Evolutionary conservation across 2,113 vertebrate genomes (phyloP).

Genomic region (Alligator sinensis): DNA sequence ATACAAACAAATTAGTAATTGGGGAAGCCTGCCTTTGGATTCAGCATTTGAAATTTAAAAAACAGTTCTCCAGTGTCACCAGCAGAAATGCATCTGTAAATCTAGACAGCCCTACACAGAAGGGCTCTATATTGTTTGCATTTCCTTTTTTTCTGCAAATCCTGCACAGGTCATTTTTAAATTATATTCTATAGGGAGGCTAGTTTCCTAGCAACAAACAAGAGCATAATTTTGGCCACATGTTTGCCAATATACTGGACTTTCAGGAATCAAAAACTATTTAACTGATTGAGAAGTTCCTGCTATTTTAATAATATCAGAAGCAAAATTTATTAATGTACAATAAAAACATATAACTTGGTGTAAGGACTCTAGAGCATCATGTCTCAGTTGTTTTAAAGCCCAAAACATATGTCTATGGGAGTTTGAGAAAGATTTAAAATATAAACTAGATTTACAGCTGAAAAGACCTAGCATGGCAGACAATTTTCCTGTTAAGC

Average conservation of each 20-base stretch:
- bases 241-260: slow-evolving; percentile 8
- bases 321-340: not conserved
- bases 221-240: slow-evolving; percentile 1
- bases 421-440: not conserved
- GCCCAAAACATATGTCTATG: not conserved
- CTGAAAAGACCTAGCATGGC: not conserved
- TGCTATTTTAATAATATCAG: slow-evolving; percentile 14
- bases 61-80: not conserved
- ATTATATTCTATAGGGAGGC: not conserved
- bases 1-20: slow-evolving; percentile 40
- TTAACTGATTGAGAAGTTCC: not conserved
- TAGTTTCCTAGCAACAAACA: slow-evolving; percentile 10
- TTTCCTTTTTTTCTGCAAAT: slow-evolving; percentile 23
- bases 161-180: not conserved
- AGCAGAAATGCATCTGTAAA: slow-evolving; percentile 29
- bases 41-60: not conserved
- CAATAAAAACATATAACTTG: slow-evolving; percentile 4
- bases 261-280: slow-evolving; percentile 4
- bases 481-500: not conserved
- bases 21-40: not conserved
- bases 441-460: not conserved
- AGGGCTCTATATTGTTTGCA: not conserved
- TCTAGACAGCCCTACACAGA: slow-evolving; percentile 5
- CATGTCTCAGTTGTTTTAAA: not conserved
- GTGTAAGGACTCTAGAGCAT: not conserved